These are phyloP conservation scores for Euplagia quadripunctaria DNA, from an alignment of 2,888 invertebrate species.

Conservation along the genomic window DNA sequence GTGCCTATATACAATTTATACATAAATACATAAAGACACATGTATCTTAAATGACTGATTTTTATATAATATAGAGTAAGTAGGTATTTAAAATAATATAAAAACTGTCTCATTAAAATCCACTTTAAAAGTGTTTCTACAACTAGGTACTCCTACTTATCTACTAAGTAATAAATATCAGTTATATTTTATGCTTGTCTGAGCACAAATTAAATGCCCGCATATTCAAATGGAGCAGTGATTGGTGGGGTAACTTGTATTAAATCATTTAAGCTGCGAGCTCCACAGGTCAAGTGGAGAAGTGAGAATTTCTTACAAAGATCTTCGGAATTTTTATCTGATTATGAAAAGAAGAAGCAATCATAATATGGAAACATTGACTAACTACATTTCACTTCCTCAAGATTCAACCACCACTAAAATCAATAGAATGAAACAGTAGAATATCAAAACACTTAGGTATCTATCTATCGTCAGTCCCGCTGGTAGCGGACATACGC, in stretches of 20 bases:
- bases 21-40: too few species aligned
- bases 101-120: too few species aligned
- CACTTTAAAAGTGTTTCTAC: too few species aligned
- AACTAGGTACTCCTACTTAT: too few species aligned
- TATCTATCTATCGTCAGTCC: too few species aligned
- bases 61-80: too few species aligned
- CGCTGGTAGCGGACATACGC: too few species aligned
- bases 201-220: conserved; percentile 47
- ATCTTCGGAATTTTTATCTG: background rate
- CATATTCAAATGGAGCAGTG: conserved; percentile 51
- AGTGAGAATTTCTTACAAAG: background rate
- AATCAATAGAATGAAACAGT: background rate
- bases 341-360: background rate
- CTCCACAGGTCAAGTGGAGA: conserved; percentile 40
- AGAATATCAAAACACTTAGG: too few species aligned
- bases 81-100: too few species aligned
- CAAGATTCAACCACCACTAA: background rate
- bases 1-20: too few species aligned
- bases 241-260: conserved; percentile 39
- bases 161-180: conserved; percentile 29
- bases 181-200: conserved; percentile 26
- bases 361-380: background rate
- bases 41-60: too few species aligned
- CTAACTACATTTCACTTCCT: background rate
- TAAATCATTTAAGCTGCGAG: conserved; percentile 51